phyloP scores from a whole-genome alignment of 2,888 invertebrate species.

The Conistra vaccinii region DNA sequence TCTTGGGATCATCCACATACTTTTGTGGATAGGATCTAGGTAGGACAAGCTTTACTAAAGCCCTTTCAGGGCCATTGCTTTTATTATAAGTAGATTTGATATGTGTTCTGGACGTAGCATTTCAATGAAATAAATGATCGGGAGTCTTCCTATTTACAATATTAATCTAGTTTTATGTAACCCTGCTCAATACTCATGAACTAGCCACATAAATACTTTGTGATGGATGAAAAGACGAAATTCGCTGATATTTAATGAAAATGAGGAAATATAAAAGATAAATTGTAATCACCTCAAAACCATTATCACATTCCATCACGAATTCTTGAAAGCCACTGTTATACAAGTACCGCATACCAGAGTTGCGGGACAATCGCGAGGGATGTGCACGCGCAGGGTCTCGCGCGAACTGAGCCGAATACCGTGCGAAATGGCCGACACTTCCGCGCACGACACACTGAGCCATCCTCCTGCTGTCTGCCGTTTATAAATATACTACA shows the following conservation, averaged over 20 bases:
- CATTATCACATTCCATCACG: conserved; percentile 85
- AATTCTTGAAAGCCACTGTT: conserved; percentile 82
- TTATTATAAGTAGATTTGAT: background rate
- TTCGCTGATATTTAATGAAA: background rate
- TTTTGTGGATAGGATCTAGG: background rate
- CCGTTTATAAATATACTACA: conserved; percentile 86
- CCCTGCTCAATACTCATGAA: conserved; percentile 3
- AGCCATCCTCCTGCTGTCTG: conserved; percentile 79
- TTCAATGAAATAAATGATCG: background rate
- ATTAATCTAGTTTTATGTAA: conserved; percentile 21
- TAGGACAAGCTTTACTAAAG: background rate
- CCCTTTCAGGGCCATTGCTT: background rate
- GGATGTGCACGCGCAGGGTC: conserved; percentile 67
- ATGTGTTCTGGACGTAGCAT: background rate
- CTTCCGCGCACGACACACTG: conserved; percentile 80
- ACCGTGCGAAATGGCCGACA: conserved; percentile 71
- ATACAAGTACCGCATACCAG: conserved; percentile 80
- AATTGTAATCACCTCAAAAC: conserved; percentile 83
- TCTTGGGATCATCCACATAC: background rate
- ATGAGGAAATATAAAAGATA: conserved; percentile 8
- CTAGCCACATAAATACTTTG: background rate
- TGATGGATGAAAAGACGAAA: background rate
- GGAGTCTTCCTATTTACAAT: background rate
- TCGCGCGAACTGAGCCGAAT: conserved; percentile 67
- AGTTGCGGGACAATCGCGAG: conserved; percentile 47